phyloP scores from a whole-genome alignment of 1,140 invertebrate species.

The Drosophila nikananu region DNA sequence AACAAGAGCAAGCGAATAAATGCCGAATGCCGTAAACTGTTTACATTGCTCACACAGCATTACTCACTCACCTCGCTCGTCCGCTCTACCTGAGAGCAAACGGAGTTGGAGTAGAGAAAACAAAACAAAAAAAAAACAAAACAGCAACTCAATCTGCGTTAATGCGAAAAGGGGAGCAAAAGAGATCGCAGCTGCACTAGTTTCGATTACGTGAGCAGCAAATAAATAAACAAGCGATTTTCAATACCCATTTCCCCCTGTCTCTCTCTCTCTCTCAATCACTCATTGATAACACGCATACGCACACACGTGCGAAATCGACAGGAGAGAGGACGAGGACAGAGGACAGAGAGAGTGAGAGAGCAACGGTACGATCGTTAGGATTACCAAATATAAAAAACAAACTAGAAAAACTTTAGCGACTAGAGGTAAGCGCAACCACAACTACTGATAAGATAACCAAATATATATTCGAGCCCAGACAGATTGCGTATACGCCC shows the following conservation, averaged over 20 bases:
- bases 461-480: constrained; percentile 17
- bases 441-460: constrained; percentile 39
- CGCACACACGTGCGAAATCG: constrained; percentile 5
- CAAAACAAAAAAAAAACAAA: background rate
- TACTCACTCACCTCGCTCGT: constrained; percentile 41
- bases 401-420: background rate
- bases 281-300: constrained; percentile 33
- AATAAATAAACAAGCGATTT: constrained; percentile 43
- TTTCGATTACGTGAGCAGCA: constrained; percentile 56
- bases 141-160: background rate
- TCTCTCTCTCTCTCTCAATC: background rate
- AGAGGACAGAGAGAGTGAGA: constrained; percentile 16
- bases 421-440: constrained; percentile 28
- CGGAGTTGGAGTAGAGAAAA: background rate
- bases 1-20: constrained; percentile 27
- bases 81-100: constrained; percentile 19
- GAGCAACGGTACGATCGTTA: constrained; percentile 12
- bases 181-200: constrained; percentile 41
- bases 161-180: constrained; percentile 1
- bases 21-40: constrained; percentile 66
- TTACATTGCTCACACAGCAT: constrained; percentile 63
- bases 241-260: background rate
- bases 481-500: constrained; percentile 40
- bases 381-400: constrained; percentile 31
- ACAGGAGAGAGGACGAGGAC: background rate